Conservation (phyloP, 2,888 invertebrate genomes). For the Meghimatium bilineatum region DNA sequence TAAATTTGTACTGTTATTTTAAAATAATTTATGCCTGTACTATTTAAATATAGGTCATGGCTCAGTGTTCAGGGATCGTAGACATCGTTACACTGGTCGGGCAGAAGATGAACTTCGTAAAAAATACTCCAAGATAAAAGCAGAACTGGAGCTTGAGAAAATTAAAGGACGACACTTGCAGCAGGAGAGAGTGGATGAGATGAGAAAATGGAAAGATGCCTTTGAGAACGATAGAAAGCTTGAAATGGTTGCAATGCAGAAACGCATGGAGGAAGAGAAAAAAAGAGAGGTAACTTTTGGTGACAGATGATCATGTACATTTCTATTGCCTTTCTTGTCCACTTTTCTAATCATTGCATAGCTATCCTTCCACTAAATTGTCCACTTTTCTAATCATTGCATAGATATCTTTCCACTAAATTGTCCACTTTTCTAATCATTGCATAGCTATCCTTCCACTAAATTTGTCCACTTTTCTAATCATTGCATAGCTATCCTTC, state of each 20-base stretch:
- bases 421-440: no score
- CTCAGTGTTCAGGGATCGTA: slow-evolving; percentile 42
- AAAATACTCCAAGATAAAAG: slow-evolving; percentile 58
- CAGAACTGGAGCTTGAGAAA: slow-evolving; percentile 69
- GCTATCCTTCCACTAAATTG: no score
- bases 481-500: no score
- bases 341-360: no score
- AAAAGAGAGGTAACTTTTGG: slow-evolving; percentile 57
- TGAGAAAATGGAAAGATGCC: slow-evolving; percentile 62
- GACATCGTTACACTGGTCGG: slow-evolving; percentile 42
- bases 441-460: no score
- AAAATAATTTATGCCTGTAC: not conserved
- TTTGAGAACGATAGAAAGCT: slow-evolving; percentile 64
- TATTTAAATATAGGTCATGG: slow-evolving; percentile 13
- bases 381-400: no score
- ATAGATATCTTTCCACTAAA: no score
- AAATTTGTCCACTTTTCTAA: no score
- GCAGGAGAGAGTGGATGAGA: slow-evolving; percentile 68
- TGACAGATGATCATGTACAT: not conserved
- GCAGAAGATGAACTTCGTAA: slow-evolving; percentile 40
- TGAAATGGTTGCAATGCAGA: slow-evolving; percentile 58
- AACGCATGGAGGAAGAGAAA: slow-evolving; percentile 61
- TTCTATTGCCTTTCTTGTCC: not conserved
- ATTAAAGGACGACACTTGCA: slow-evolving; percentile 64
- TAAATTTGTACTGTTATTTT: not conserved